These are phyloP conservation scores for Ectemnius continuus DNA, from an alignment of 2,888 invertebrate species.

Conservation along the genomic window DNA sequence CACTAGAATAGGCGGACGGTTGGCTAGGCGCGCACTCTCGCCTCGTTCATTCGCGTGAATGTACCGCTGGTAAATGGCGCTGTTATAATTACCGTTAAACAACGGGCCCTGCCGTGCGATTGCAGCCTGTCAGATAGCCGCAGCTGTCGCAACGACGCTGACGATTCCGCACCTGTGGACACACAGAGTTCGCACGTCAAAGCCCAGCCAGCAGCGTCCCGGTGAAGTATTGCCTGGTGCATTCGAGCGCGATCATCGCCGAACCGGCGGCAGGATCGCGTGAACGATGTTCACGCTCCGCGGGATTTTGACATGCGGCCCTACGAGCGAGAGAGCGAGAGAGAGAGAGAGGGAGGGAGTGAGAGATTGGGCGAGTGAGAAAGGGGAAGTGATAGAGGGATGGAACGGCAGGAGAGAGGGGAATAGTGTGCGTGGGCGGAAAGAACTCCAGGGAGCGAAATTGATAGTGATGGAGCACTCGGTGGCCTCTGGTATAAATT, in stretches of 20 bases:
- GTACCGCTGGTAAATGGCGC: conserved; percentile 40
- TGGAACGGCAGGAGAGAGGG: no score
- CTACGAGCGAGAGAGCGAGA: conserved; percentile 15
- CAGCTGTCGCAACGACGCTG: conserved; percentile 59
- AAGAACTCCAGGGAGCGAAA: conserved; percentile 24
- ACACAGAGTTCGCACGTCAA: conserved; percentile 35
- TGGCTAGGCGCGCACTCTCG: not conserved
- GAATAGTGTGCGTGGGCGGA: no score
- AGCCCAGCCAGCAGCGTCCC: conserved; percentile 10
- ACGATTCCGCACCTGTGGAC: conserved; percentile 54
- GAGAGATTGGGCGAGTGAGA: no score
- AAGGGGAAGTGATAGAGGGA: no score
- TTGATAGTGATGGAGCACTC: conserved; percentile 39
- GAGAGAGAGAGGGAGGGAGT: no score
- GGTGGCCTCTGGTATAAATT: conserved; percentile 36
- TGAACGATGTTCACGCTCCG: conserved; percentile 26
- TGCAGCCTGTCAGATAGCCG: conserved; percentile 48
- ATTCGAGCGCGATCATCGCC: conserved; percentile 40
- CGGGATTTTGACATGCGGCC: conserved; percentile 33
- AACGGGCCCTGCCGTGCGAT: conserved; percentile 46
- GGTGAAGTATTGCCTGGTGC: conserved; percentile 48
- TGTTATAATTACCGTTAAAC: conserved; percentile 60
- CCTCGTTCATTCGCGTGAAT: conserved; percentile 18
- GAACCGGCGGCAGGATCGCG: conserved; percentile 24
- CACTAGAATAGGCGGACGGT: not conserved